These are phyloP conservation scores for Trichonephila inaurata DNA, from an alignment of 1,140 invertebrate genomes.

Conservation along the genomic window DNA sequence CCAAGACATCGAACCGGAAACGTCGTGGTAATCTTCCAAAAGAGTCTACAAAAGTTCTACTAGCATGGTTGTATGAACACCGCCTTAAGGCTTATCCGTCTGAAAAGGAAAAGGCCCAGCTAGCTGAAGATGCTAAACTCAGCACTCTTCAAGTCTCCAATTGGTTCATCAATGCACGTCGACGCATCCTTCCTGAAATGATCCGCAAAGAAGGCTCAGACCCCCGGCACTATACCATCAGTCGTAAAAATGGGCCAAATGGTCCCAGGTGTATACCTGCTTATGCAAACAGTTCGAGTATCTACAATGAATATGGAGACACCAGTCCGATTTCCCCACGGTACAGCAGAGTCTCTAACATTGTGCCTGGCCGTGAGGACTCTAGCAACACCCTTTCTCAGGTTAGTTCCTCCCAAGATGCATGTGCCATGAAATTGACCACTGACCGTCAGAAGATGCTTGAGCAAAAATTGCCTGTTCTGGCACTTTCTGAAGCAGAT, in stretches of 20 bases:
- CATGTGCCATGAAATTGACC: conserved; percentile 77
- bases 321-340: conserved; percentile 45
- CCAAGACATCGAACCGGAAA: conserved; percentile 83
- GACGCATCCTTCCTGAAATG: conserved; percentile 95
- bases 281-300: not conserved
- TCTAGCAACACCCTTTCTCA: conserved; percentile 54
- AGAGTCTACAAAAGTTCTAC: conserved; percentile 93
- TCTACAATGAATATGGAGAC: conserved; percentile 20
- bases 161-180: conserved; percentile 97
- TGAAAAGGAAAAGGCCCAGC: conserved; percentile 91
- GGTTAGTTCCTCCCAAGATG: conserved; percentile 26
- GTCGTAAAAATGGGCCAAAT: conserved; percentile 84
- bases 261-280: conserved; percentile 74
- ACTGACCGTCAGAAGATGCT: conserved; percentile 78
- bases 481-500: conserved; percentile 36
- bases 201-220: conserved; percentile 94
- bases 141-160: conserved; percentile 94
- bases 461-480: conserved; percentile 77
- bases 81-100: conserved; percentile 97
- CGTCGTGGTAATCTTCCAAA: conserved; percentile 95
- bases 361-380: conserved; percentile 68
- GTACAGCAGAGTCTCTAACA: conserved; percentile 60
- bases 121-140: conserved; percentile 92
- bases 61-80: conserved; percentile 95
- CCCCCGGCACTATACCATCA: conserved; percentile 94